Base-by-base conservation (phyloP, 1,140 invertebrate genomes). In the Melanaphis sacchari region DNA sequence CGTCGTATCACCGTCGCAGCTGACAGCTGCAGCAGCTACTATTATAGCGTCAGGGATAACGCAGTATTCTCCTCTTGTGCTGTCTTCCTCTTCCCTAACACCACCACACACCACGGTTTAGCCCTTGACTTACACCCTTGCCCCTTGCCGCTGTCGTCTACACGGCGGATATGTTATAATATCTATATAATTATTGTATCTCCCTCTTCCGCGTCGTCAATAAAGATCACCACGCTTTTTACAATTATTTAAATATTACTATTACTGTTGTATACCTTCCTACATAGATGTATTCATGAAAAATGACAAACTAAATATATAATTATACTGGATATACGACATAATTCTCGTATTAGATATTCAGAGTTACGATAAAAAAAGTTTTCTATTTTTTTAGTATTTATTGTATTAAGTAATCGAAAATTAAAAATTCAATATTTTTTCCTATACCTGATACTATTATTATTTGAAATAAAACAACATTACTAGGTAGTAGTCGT, bases 381-480 rank as follows among this genome's bases (percentile, higher is more conserved):
- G 31, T 76, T 66, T 66, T 31, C 11, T 66, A 66, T n/a, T 66
- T n/a, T n/a, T 76, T 66, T 66, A 31, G 11, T 66, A 66, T 66
- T 76, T 31, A 49, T n/a, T 76, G 15, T 76, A 15, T 49, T 49
- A 49, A 18, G 46, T n/a, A 18, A 76, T n/a, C 59, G 31, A 76
- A 76, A 76, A 76, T 76, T 76, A 76, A 76, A 76, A n/a, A 76
- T 76, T 76, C 31, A 76, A 76, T 76, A 76, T n/a, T 76, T 76
- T 76, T n/a, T n/a, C 15, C 4, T n/a, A 76, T n/a, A 18, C 59
- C 31, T n/a, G 24, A 24, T 24, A 11, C 18, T 21, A 76, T n/a
- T 36, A 76, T 76, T n/a, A 49, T 49, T 49, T 49, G 6, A n/a
- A n/a, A 76, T n/a, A 18, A 76, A 76, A n/a, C 3, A n/a, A 9